phyloP scores from a whole-genome alignment of 1,140 invertebrate species.

The Ceratosolen fusciceps region DNA sequence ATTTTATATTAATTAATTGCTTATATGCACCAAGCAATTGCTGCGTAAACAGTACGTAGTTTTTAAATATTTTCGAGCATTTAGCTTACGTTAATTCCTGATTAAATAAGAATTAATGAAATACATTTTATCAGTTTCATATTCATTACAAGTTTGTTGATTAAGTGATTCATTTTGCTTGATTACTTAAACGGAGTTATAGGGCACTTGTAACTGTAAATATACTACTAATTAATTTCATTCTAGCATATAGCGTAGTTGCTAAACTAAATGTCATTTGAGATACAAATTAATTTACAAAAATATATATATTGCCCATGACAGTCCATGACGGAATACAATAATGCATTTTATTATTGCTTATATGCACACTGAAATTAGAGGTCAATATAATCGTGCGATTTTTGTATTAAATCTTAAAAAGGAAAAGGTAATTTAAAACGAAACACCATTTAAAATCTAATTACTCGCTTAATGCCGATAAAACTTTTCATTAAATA shows the following conservation, averaged over 20 bases:
- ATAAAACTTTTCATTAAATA: not conserved
- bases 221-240: slow-evolving; percentile 18
- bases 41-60: no score
- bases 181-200: not conserved
- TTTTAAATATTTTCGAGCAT: no score
- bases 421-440: not conserved
- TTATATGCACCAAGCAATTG: no score
- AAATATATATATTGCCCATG: not conserved
- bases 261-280: not conserved
- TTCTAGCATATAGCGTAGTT: not conserved
- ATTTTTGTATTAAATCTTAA: not conserved
- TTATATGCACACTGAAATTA: no score
- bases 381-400: not conserved
- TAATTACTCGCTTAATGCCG: not conserved
- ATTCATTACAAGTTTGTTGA: slow-evolving; percentile 16
- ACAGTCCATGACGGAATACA: not conserved
- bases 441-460: not conserved
- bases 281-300: not conserved
- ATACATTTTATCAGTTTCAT: slow-evolving; percentile 10
- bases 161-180: slow-evolving; percentile 28
- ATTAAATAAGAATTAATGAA: slow-evolving; percentile 9
- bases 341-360: no score
- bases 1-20: no score
- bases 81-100: not conserved
- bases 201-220: slow-evolving; percentile 7